These are phyloP conservation scores for Morelia viridis DNA, from an alignment of 2,797 vertebrate genomes.

Conservation along the genomic window DNA sequence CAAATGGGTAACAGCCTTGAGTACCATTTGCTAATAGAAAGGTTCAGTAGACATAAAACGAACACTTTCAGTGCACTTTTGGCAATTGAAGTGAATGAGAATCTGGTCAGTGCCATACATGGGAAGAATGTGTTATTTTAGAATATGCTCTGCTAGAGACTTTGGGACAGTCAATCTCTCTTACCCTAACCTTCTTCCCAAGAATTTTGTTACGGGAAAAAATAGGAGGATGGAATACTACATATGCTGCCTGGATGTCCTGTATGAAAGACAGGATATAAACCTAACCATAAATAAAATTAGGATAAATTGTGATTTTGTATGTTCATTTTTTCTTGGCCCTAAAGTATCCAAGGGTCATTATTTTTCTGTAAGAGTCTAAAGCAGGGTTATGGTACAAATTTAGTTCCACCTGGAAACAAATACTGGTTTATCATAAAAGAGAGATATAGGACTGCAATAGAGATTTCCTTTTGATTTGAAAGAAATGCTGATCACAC, in stretches of 20 bases:
- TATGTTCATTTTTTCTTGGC: neutral
- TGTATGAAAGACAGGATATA: neutral
- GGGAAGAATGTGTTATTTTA: neutral
- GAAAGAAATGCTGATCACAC: neutral
- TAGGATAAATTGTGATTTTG: neutral
- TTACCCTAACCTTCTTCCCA: neutral
- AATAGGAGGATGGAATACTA: neutral
- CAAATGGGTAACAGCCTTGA: neutral
- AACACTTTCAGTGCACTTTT: neutral
- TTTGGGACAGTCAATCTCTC: neutral
- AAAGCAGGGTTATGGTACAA: neutral
- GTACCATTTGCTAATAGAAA: neutral
- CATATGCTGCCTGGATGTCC: neutral
- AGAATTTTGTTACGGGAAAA: neutral
- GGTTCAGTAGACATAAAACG: neutral
- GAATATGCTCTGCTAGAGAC: neutral
- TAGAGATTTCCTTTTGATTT: neutral
- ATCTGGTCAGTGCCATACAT: neutral
- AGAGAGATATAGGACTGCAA: neutral
- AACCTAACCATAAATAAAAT: neutral
- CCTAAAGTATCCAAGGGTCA: neutral
- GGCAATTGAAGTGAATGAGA: neutral
- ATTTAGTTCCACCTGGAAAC: neutral
- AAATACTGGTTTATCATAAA: neutral
- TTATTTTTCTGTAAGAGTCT: neutral